These are phyloP conservation scores for Zaprionus bogoriensis DNA, from an alignment of 2,888 invertebrate genomes.

Conservation along the genomic window DNA sequence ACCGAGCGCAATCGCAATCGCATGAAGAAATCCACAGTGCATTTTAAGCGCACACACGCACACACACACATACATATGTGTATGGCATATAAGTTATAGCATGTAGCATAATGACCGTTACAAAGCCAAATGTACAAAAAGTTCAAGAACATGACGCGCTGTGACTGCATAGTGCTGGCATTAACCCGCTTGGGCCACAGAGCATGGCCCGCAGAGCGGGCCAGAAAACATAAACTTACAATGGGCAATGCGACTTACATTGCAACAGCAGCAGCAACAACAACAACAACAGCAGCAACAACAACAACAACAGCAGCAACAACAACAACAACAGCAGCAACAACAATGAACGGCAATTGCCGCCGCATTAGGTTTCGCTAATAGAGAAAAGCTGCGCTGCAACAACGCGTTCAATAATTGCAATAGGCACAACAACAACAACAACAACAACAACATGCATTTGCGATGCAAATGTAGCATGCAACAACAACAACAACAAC, in stretches of 20 bases:
- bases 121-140: slow-evolving; percentile 41
- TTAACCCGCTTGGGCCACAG: slow-evolving; percentile 66
- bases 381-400: slow-evolving; percentile 37
- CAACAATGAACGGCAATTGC: slow-evolving; percentile 21
- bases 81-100: not conserved
- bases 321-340: slow-evolving; percentile 11
- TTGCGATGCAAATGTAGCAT: slow-evolving; percentile 65
- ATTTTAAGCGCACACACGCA: slow-evolving; percentile 28
- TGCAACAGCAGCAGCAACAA: too few species aligned
- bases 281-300: slow-evolving; percentile 13
- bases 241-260: too few species aligned
- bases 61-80: not conserved
- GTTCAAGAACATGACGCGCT: slow-evolving; percentile 66
- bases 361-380: slow-evolving; percentile 37
- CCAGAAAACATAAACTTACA: slow-evolving; percentile 49
- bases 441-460: slow-evolving; percentile 50
- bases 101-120: slow-evolving; percentile 49
- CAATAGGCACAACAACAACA: slow-evolving; percentile 21
- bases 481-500: slow-evolving; percentile 54
- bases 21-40: slow-evolving; percentile 58
- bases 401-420: slow-evolving; percentile 49
- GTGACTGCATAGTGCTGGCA: slow-evolving; percentile 53
- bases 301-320: slow-evolving; percentile 21
- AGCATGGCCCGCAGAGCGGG: slow-evolving; percentile 42
- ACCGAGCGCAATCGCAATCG: slow-evolving; percentile 34